Base-by-base conservation (phyloP, 2,888 invertebrate genomes). In the Dilophus febrilis region DNA sequence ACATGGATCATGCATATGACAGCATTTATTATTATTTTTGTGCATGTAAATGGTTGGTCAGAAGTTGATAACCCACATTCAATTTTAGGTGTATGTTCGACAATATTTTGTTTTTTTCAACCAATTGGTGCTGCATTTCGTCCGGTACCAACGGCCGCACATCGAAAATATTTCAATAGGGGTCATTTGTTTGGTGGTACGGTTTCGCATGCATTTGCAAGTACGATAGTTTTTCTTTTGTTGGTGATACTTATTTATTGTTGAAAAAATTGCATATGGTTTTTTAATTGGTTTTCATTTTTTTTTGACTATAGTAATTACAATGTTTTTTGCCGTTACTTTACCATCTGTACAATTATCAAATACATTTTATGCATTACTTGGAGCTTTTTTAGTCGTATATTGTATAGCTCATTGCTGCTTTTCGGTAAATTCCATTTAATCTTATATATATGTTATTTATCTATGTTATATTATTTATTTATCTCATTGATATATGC, bases 251-350 rank as follows among this genome's bases (percentile, higher is more conserved):
- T 7, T 7, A 7, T 10, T 28, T 10, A 28, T 11, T 28, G 28
- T 28, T 28, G 11, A 11, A 28, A 28, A 7, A 7, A 28, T 14
- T 14, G 28, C 11, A 11, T 28, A 28, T 13, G n/a, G n/a, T n/a
- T n/a, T n/a, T n/a, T n/a, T n/a, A n/a, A n/a, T n/a, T n/a, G n/a
- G n/a, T n/a, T n/a, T n/a, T n/a, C n/a, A n/a, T n/a, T n/a, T 13
- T n/a, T 17, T 12, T n/a, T 37, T 22, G 38, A 17, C n/a, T 71
- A 19, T 68, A 87, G 87, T 90, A 56, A 76, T 83, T 13, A 80
- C 85, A 35, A 79, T 91, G 53, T 90, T 90, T 70, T 77, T 88
- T 53, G 84, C 88, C 34, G 77, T 83, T 35, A 74, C 75, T 51
- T 66, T 90, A 45, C 71, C 70, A 48, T 82, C 85, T 58, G 82